Conservation (phyloP, 2,113 vertebrate species). For the Aspidoscelis tigris region DNA sequence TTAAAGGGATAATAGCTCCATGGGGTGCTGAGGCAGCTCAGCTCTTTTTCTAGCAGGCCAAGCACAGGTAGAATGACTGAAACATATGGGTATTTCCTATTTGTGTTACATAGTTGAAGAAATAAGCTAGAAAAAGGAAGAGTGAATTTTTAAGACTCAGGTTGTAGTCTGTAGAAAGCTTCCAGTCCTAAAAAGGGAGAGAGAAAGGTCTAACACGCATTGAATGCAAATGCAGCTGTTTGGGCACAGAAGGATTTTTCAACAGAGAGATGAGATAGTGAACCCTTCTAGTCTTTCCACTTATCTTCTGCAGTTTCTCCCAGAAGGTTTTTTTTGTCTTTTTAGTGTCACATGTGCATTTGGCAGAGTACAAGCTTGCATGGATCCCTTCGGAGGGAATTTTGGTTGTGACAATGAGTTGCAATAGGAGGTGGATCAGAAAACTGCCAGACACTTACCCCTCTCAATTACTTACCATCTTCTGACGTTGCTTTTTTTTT, state of each 20-base stretch:
- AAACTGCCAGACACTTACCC: background rate
- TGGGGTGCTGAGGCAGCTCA: background rate
- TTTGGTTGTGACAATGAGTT: no score
- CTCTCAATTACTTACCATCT: background rate
- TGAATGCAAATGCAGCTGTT: background rate
- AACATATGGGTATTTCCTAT: no score
- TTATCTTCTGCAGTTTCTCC: no score
- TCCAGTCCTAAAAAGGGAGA: background rate
- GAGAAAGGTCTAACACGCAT: no score
- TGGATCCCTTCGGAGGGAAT: background rate
- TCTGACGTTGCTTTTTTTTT: background rate
- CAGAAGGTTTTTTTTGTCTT: no score
- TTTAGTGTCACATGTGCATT: background rate
- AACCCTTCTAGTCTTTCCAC: no score
- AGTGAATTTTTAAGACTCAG: background rate
- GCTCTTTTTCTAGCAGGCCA: background rate
- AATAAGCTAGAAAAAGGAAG: background rate
- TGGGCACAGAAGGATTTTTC: no score
- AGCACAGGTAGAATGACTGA: no score
- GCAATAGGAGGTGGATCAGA: background rate
- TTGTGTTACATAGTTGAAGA: background rate
- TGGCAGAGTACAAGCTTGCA: background rate
- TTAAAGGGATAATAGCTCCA: background rate
- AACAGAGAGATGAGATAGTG: no score
- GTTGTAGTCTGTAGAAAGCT: background rate